Evolutionary conservation across 2,888 invertebrate genomes (phyloP).

Genomic region (Vandiemenella viatica): DNA sequence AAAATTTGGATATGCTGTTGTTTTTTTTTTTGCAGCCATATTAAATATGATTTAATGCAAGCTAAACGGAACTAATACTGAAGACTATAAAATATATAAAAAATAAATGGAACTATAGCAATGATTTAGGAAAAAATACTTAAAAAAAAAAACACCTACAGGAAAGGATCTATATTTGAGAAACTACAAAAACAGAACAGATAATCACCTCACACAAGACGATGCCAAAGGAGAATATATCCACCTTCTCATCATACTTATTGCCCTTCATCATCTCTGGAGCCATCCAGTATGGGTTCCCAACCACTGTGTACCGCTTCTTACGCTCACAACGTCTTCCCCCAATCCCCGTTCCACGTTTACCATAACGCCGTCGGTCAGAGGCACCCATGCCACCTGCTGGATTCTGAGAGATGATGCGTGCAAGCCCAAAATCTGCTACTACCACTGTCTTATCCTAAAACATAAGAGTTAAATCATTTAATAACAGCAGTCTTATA

Average conservation of each 20-base stretch:
- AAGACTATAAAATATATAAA: too few relatives aligned
- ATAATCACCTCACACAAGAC: slow-evolving; percentile 72
- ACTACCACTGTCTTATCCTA: slow-evolving; percentile 83
- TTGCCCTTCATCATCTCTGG: slow-evolving; percentile 97
- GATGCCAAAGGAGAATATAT: slow-evolving; percentile 91
- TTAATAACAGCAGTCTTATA: too few relatives aligned
- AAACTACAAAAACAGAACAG: too few relatives aligned
- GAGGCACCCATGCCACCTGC: slow-evolving; percentile 11
- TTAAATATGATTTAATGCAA: too few relatives aligned
- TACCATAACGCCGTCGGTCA: slow-evolving; percentile 33
- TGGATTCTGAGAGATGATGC: slow-evolving; percentile 42
- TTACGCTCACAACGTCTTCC: slow-evolving; percentile 47
- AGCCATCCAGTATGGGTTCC: slow-evolving; percentile 98
- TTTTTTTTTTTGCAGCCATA: too few relatives aligned
- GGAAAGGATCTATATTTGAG: too few relatives aligned
- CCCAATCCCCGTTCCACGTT: slow-evolving; percentile 30
- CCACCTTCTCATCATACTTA: slow-evolving; percentile 90
- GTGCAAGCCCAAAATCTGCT: slow-evolving; percentile 87
- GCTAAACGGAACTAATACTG: too few relatives aligned
- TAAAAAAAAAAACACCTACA: too few relatives aligned
- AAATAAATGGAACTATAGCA: too few relatives aligned
- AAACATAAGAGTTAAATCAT: slow-evolving; percentile 13
- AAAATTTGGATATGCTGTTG: too few relatives aligned
- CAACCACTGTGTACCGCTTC: slow-evolving; percentile 88
- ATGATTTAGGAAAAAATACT: too few relatives aligned